A percentile compares a stretch with the other conserved stretches of the same genome.
These are phyloP conservation scores for Cyprinodon tularosa DNA, from an alignment of 2,113 vertebrate species.

Conservation along the genomic window DNA sequence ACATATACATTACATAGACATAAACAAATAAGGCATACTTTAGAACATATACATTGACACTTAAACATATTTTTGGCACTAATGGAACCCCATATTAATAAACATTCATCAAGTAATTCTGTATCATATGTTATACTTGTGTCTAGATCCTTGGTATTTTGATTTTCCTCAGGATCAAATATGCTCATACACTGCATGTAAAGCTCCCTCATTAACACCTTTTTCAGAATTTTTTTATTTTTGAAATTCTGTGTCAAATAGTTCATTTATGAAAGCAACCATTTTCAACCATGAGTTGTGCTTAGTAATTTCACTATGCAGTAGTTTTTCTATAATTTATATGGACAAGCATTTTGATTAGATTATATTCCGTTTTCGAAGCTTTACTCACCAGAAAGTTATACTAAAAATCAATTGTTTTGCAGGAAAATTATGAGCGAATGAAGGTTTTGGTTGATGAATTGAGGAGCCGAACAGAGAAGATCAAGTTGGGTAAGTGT, in stretches of 20 bases:
- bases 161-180: not conserved
- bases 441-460: slow-evolving; percentile 90
- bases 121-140: not conserved
- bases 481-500: slow-evolving; percentile 86
- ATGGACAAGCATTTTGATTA: too few species aligned
- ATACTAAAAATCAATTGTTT: slow-evolving; percentile 11
- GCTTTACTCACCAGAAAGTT: not conserved
- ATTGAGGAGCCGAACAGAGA: slow-evolving; percentile 84
- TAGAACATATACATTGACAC: too few species aligned
- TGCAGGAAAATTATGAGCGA: slow-evolving; percentile 93
- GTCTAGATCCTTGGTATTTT: not conserved
- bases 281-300: too few species aligned
- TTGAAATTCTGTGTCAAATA: not conserved
- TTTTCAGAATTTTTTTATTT: not conserved
- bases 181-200: too few species aligned
- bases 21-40: too few species aligned
- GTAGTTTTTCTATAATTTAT: too few species aligned
- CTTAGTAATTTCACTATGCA: too few species aligned
- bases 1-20: too few species aligned
- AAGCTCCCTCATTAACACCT: too few species aligned
- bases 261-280: not conserved
- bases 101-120: not conserved
- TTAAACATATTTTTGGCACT: too few species aligned
- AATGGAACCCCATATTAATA: too few species aligned
- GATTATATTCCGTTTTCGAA: too few species aligned